These are phyloP conservation scores for Cerastoderma edule DNA, from an alignment of 2,888 invertebrate species.

Conservation along the genomic window DNA sequence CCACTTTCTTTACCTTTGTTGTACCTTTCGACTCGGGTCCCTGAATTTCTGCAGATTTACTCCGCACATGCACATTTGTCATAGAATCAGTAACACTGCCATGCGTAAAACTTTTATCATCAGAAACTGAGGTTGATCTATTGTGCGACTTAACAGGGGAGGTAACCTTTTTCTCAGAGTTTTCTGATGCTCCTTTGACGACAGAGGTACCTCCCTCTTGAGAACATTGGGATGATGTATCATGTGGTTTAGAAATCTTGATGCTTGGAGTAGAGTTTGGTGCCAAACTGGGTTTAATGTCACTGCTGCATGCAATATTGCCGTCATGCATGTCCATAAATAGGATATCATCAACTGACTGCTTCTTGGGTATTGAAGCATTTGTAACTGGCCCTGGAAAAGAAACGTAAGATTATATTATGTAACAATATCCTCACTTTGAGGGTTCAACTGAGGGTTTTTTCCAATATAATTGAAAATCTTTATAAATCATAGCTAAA, in stretches of 20 bases:
- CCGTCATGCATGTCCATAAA: slow-evolving; percentile 39
- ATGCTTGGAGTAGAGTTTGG: slow-evolving; percentile 18
- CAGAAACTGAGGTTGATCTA: slow-evolving; percentile 12
- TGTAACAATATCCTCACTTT: too few species aligned
- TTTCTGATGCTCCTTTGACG: neutral
- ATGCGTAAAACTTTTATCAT: slow-evolving; percentile 16
- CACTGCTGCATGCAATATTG: neutral
- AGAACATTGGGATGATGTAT: neutral
- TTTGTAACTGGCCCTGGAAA: slow-evolving; percentile 5
- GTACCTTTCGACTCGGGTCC: neutral
- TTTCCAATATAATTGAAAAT: too few species aligned
- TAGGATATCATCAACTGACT: slow-evolving; percentile 53
- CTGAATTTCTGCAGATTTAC: slow-evolving; percentile 25
- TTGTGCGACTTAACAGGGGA: slow-evolving; percentile 31
- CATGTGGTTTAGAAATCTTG: neutral
- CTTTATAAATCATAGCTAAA: too few species aligned
- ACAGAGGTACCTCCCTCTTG: neutral
- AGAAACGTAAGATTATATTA: too few species aligned
- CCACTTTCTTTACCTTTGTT: slow-evolving; percentile 2
- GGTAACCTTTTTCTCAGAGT: slow-evolving; percentile 30
- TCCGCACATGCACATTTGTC: slow-evolving; percentile 21
- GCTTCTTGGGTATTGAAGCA: slow-evolving; percentile 30
- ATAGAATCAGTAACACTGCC: neutral
- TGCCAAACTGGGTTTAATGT: neutral
- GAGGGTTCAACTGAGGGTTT: too few species aligned